Percentiles rank a stretch among this genome's conserved stretches.
phyloP scores from a whole-genome alignment of 2,113 vertebrate genomes.

The Eublepharis macularius region DNA sequence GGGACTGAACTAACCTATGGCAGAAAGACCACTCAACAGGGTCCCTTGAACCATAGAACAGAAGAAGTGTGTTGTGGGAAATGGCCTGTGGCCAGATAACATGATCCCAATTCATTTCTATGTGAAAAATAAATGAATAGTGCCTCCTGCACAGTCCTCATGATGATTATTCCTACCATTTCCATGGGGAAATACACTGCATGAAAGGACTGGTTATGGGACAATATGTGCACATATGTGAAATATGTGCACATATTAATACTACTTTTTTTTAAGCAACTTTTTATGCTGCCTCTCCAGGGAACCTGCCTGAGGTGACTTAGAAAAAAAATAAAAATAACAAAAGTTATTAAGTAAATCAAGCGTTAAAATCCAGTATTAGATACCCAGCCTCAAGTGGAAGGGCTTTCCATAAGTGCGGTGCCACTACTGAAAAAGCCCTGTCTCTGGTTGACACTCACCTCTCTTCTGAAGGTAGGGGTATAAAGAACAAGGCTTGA shows the following conservation, averaged over 20 bases:
- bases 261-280: not conserved
- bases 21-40: not conserved
- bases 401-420: no score
- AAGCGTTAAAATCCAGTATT: no score
- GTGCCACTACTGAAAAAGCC: no score
- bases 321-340: no score
- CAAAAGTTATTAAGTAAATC: no score
- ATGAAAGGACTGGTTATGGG: not conserved
- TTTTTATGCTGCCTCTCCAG: no score
- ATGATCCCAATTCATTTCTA: slow-evolving; percentile 23
- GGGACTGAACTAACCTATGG: slow-evolving; percentile 10
- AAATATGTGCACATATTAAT: not conserved
- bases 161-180: slow-evolving; percentile 6
- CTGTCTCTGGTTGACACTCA: no score
- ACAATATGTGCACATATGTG: not conserved
- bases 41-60: not conserved
- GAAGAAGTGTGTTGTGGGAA: slow-evolving; percentile 8
- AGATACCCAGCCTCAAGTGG: no score
- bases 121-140: slow-evolving; percentile 30
- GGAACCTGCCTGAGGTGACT: no score
- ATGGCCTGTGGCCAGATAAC: slow-evolving; percentile 8
- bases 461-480: no score
- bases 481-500: no score
- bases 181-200: slow-evolving; percentile 9
- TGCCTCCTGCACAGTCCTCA: not conserved